phyloP scores from a whole-genome alignment of 2,797 vertebrate species.

The Sandelia bainsii region DNA sequence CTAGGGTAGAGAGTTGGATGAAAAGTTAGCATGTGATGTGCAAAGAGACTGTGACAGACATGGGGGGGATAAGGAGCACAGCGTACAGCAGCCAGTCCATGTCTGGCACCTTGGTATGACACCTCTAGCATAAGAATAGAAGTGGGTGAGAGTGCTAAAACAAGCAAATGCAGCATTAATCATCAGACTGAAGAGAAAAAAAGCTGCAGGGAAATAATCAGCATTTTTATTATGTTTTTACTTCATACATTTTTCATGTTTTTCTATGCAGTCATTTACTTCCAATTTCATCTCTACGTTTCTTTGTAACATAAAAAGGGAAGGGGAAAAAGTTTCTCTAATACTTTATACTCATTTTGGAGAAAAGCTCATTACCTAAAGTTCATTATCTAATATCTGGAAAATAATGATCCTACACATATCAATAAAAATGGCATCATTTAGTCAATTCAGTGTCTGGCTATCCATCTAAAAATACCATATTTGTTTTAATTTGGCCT shows the following conservation, averaged over 20 bases:
- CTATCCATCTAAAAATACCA: slow-evolving; percentile 48
- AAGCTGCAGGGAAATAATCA: slow-evolving; percentile 14
- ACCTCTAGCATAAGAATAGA: slow-evolving; percentile 59
- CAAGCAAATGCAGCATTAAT: slow-evolving; percentile 27
- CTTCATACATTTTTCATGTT: neutral
- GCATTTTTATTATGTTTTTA: slow-evolving; percentile 22
- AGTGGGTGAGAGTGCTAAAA: slow-evolving; percentile 38
- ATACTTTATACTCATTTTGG: slow-evolving; percentile 39
- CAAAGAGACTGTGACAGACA: slow-evolving; percentile 57
- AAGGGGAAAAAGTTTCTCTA: slow-evolving; percentile 17
- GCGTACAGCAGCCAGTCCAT: slow-evolving; percentile 42
- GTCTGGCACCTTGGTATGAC: slow-evolving; percentile 59
- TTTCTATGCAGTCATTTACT: slow-evolving; percentile 6
- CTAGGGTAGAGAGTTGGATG: slow-evolving; percentile 35
- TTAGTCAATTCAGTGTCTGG: slow-evolving; percentile 33
- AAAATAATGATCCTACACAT: slow-evolving; percentile 57
- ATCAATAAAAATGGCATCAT: slow-evolving; percentile 52
- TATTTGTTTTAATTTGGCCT: slow-evolving; percentile 65
- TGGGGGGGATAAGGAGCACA: slow-evolving; percentile 40
- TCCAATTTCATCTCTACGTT: neutral
- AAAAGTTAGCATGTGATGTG: slow-evolving; percentile 36
- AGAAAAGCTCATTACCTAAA: slow-evolving; percentile 56
- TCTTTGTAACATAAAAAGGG: neutral
- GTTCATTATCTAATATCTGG: slow-evolving; percentile 59
- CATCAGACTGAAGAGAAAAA: slow-evolving; percentile 1